Conservation (phyloP, 2,888 invertebrate species). For the Melipona beecheii region DNA sequence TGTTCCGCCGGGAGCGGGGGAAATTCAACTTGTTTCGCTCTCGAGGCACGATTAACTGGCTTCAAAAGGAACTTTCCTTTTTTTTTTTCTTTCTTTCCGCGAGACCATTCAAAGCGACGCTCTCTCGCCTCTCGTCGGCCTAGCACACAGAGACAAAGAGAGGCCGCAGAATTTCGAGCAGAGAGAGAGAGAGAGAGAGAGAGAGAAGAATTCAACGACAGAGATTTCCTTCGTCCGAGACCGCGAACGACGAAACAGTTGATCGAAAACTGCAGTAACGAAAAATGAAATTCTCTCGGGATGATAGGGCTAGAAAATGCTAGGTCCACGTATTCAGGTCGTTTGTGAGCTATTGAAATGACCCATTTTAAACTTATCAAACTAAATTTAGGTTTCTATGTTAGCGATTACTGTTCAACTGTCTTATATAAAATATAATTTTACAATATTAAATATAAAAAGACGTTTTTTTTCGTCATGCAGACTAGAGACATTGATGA, state of each 20-base stretch:
- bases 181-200: background rate
- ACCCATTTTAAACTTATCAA: too few species aligned
- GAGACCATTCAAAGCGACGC: conserved; percentile 13
- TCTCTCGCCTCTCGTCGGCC: conserved; percentile 12
- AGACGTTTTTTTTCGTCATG: too few species aligned
- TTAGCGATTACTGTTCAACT: too few species aligned
- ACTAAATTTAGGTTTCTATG: too few species aligned
- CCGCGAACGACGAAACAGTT: background rate
- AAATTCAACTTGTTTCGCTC: conserved; percentile 8
- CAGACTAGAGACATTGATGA: too few species aligned
- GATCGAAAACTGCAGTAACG: background rate
- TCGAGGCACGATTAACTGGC: conserved; percentile 46
- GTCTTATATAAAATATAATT: too few species aligned
- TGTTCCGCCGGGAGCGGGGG: conserved; percentile 20
- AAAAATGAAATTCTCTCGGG: background rate
- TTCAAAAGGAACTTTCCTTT: conserved; percentile 8
- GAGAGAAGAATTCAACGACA: background rate
- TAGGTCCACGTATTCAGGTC: too few species aligned
- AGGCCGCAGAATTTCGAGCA: conserved; percentile 16
- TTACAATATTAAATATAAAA: too few species aligned
- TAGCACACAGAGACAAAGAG: conserved; percentile 19
- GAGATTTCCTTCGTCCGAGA: background rate
- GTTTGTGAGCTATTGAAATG: too few species aligned
- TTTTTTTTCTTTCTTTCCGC: background rate
- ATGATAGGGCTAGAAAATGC: too few species aligned